These are phyloP conservation scores for Porphyrio hochstetteri DNA, from an alignment of 2,113 vertebrate genomes.

Conservation along the genomic window DNA sequence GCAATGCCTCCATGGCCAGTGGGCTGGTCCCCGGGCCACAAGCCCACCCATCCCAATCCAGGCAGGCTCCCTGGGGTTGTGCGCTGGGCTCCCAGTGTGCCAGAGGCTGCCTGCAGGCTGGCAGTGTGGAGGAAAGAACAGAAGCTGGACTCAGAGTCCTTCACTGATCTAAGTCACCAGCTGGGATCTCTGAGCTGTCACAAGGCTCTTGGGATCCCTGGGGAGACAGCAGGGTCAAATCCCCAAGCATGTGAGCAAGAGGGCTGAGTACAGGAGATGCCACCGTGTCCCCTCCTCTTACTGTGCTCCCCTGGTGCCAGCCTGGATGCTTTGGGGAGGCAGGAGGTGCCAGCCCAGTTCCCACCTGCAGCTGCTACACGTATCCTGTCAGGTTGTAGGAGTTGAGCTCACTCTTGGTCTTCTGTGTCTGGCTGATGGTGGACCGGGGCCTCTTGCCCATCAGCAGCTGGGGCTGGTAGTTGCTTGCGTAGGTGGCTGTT, in stretches of 20 bases:
- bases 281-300: not conserved
- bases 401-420: constrained; percentile 75
- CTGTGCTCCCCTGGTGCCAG: not conserved
- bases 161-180: not conserved
- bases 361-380: constrained; percentile 59
- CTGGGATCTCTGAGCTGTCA: not conserved
- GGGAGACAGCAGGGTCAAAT: not conserved
- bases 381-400: constrained; percentile 84
- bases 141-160: not conserved
- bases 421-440: constrained; percentile 26
- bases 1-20: accelerated
- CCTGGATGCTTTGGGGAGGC: not conserved
- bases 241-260: not conserved
- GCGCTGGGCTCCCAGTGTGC: not conserved
- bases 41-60: not conserved
- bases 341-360: not conserved
- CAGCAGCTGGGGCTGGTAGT: constrained; percentile 65
- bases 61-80: not conserved
- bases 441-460: constrained; percentile 46
- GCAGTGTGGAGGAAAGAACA: not conserved
- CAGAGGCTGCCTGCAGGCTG: not conserved
- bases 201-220: not conserved
- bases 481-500: not conserved
- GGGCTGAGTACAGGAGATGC: not conserved
- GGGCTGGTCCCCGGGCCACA: not conserved